A percentile compares a stretch with the other conserved stretches of the same genome.
These are phyloP conservation scores for Pyrocoelia pectoralis DNA, from an alignment of 2,888 invertebrate species.

Conservation along the genomic window DNA sequence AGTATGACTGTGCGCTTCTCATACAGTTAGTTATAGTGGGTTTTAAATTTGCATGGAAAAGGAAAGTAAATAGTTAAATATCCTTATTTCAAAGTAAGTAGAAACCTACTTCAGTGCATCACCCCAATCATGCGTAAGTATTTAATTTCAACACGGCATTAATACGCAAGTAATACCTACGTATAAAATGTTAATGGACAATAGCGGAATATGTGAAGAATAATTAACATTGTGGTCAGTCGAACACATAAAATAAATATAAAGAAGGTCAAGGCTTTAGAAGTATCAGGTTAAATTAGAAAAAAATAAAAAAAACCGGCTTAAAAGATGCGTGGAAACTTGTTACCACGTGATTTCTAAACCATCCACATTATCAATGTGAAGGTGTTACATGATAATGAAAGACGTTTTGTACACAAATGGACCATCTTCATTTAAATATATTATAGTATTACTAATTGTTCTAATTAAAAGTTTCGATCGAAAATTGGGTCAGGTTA, in stretches of 20 bases:
- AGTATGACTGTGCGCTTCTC: too few species aligned
- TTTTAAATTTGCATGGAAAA: too few species aligned
- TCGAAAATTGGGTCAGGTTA: background rate
- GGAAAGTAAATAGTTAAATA: too few species aligned
- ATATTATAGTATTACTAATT: background rate
- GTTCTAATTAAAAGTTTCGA: background rate
- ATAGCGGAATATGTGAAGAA: constrained; percentile 23
- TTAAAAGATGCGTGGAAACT: constrained; percentile 15
- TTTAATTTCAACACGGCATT: too few species aligned
- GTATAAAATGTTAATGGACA: constrained; percentile 15
- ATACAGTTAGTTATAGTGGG: too few species aligned
- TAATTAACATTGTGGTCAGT: constrained; percentile 27
- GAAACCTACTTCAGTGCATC: too few species aligned
- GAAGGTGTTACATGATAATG: constrained; percentile 22
- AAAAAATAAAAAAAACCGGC: constrained; percentile 15
- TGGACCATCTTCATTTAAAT: background rate
- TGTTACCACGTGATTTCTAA: constrained; percentile 25
- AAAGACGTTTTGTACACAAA: background rate
- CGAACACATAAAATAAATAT: constrained; percentile 27
- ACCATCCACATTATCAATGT: background rate
- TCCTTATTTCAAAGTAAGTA: too few species aligned
- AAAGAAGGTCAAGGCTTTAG: constrained; percentile 24
- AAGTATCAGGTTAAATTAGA: constrained; percentile 21
- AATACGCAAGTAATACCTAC: too few species aligned
- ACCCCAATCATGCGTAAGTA: too few species aligned